A percentile compares a stretch with the other conserved stretches of the same genome.
Conservation (phyloP, 2,113 vertebrate genomes). For the Grus americana region DNA sequence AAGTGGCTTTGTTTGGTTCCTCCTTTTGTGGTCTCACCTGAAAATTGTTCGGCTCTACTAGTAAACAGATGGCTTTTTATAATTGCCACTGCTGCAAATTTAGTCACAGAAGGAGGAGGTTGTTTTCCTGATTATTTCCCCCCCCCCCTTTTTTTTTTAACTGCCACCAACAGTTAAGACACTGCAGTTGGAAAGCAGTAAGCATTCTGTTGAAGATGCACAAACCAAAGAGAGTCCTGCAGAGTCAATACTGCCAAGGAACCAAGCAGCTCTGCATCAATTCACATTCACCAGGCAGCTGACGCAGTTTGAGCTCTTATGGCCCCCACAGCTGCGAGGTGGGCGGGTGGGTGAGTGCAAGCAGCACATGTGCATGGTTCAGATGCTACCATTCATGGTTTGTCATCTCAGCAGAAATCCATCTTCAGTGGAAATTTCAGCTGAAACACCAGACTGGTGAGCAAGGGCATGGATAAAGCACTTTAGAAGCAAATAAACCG, state of each 20-base stretch:
- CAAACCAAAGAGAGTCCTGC: background rate
- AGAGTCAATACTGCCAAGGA: background rate
- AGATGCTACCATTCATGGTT: background rate
- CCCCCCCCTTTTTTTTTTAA: background rate
- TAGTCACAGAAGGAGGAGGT: background rate
- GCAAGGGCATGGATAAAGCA: background rate
- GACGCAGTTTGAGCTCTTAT: conserved; percentile 10
- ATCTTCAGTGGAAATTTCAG: background rate
- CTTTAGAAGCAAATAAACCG: background rate
- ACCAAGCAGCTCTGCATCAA: background rate
- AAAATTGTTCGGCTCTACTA: conserved; percentile 18
- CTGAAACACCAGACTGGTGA: background rate
- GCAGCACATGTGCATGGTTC: conserved; percentile 26
- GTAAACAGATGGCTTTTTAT: conserved; percentile 59
- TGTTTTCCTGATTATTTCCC: background rate
- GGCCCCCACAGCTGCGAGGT: background rate
- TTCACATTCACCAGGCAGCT: background rate
- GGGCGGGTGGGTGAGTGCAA: background rate
- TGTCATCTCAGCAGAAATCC: conserved; percentile 49
- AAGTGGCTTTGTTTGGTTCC: conserved; percentile 38
- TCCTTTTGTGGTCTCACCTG: conserved; percentile 53
- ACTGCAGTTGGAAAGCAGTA: background rate
- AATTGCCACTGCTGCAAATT: conserved; percentile 41
- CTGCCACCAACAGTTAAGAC: background rate
- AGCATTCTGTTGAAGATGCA: conserved; percentile 2